Base-by-base conservation (phyloP, 2,888 invertebrate species). In the Catocala nupta region DNA sequence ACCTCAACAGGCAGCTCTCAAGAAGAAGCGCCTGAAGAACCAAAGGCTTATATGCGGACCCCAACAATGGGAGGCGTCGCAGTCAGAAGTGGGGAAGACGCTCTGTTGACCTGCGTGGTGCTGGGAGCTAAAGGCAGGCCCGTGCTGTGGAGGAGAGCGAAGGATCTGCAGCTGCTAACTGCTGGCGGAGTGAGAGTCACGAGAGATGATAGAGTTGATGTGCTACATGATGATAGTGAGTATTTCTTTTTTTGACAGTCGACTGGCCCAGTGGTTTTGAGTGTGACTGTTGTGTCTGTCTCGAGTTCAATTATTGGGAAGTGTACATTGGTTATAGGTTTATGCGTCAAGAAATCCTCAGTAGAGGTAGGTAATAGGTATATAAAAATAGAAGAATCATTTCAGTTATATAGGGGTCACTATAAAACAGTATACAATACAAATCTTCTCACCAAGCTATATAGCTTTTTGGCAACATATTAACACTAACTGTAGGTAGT, bases 91-190 rank as follows among this genome's bases (percentile, higher is more conserved):
- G 97, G 97, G 10, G 97, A 97, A 78, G 97, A 97, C 83, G 97
- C 97, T 2, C 91, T 97, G 47, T 95, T 98, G 54, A 97, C 97
- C 10, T 98, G 98, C 86, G 97, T 97, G 59, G 97, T 97, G 39
- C 92, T 96, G 39, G 95, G 96, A 39, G 95, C 95, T 3, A 96
- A 96, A 44, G 96, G 96, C 34, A 95, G 96, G 80, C 97, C 97
- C 0, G 96, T 98, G 57, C 94, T 97, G 81, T 97, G 97, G 97
- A 96, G 96, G 84, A 95, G 96, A 77, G 96, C 96, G 59, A 95
- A 95, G 68, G 95, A 95, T 69, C 95, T 96, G 44, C 96, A 96
- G 79, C 95, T 97, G 54, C 90, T 98, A 55, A 97, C 97, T 5
- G 97, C 97, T 4, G 97, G 96, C 5, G 96, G 95, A 59, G 96